Percentiles rank a stretch among this genome's conserved stretches.
phyloP scores from a whole-genome alignment of 1,140 invertebrate genomes.

The Heliconius congener region DNA sequence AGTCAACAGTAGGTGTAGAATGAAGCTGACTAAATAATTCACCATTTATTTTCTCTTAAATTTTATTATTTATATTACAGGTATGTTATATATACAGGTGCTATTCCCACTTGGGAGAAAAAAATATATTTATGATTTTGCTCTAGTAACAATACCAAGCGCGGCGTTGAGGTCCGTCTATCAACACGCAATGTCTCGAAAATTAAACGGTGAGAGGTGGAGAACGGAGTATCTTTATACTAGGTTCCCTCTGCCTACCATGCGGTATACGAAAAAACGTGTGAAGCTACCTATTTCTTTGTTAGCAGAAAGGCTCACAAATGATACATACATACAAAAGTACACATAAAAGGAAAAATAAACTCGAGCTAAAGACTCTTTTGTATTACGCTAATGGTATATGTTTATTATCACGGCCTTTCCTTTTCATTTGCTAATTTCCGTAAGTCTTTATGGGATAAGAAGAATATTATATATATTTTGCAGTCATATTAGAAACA shows the following conservation, averaged over 20 bases:
- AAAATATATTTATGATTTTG: too few species aligned
- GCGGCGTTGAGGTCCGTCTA: too few species aligned
- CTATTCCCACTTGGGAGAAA: too few species aligned
- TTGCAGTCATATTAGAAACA: neutral
- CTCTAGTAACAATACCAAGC: too few species aligned
- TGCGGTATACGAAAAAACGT: neutral
- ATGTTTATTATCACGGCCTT: slow-evolving; percentile 6
- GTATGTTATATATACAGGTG: too few species aligned
- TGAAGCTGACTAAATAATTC: neutral
- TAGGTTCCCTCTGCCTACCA: neutral
- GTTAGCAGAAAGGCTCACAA: neutral
- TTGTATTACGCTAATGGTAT: neutral
- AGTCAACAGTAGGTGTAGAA: neutral
- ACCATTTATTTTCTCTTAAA: neutral
- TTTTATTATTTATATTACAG: neutral
- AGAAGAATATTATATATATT: neutral
- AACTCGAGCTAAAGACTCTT: neutral
- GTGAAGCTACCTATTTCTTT: neutral
- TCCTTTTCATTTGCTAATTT: slow-evolving; percentile 14
- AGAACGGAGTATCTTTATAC: too few species aligned
- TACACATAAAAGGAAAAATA: slow-evolving; percentile 1
- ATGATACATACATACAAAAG: neutral
- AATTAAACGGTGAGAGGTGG: too few species aligned
- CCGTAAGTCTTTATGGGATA: neutral
- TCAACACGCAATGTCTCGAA: too few species aligned